A percentile compares a stretch with the other conserved stretches of the same genome.
Evolutionary conservation across 2,113 vertebrate species (phyloP).

Genomic region (Limnothrissa miodon): DNA sequence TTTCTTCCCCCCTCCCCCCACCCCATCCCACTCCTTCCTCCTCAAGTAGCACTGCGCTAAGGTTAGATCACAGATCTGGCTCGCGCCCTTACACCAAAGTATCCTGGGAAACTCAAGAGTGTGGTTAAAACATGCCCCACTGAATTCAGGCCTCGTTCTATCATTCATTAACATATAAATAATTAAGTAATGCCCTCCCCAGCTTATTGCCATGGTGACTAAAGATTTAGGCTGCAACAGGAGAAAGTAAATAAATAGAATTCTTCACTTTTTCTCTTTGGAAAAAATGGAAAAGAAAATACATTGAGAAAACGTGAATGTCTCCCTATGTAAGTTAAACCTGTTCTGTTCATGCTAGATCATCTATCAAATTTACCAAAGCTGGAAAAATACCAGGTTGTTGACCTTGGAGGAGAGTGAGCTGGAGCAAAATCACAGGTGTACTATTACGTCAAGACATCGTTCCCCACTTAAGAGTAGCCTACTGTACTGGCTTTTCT

Average conservation of each 20-base stretch:
- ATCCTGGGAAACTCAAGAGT: slow-evolving; percentile 42
- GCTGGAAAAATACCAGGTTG: slow-evolving; percentile 55
- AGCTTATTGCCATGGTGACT: slow-evolving; percentile 33
- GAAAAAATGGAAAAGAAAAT: slow-evolving; percentile 30
- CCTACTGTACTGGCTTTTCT: background rate
- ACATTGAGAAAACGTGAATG: slow-evolving; percentile 22
- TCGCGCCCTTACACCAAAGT: slow-evolving; percentile 14
- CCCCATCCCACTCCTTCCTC: background rate
- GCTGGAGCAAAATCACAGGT: slow-evolving; percentile 48
- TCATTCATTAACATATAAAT: slow-evolving; percentile 48
- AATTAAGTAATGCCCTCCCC: slow-evolving; percentile 43
- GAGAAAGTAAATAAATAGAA: slow-evolving; percentile 47
- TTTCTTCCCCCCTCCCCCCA: background rate
- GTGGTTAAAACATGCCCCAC: slow-evolving; percentile 34
- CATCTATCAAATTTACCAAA: slow-evolving; percentile 51
- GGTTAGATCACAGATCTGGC: slow-evolving; percentile 49
- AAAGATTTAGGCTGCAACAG: slow-evolving; percentile 32
- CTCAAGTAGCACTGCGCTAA: slow-evolving; percentile 15
- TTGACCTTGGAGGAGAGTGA: slow-evolving; percentile 51
- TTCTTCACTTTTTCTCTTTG: slow-evolving; percentile 25
- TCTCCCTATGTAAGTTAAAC: slow-evolving; percentile 41
- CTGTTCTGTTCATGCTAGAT: slow-evolving; percentile 39
- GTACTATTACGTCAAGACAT: slow-evolving; percentile 52
- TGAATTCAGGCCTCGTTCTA: slow-evolving; percentile 31
- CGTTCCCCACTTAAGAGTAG: slow-evolving; percentile 20